Evolutionary conservation across 2,797 vertebrate genomes (phyloP).

Genomic region (Gephyroberyx darwinii): DNA sequence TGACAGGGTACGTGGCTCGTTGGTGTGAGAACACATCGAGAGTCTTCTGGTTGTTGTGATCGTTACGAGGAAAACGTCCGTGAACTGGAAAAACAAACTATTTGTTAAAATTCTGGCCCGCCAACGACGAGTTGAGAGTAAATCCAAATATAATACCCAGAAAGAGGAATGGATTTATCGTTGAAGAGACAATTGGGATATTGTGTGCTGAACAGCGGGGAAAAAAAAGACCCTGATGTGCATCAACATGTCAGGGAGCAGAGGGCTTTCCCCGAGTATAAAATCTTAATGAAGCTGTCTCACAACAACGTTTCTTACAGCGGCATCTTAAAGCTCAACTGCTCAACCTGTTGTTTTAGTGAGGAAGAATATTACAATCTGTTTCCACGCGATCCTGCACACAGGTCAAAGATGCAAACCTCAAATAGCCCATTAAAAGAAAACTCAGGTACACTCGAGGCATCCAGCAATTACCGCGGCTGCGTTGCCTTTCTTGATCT

Average conservation of each 20-base stretch:
- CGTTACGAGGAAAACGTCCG: neutral
- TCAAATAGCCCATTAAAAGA: constrained; percentile 10
- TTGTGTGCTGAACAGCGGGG: neutral
- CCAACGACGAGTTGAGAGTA: neutral
- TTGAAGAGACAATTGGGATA: neutral
- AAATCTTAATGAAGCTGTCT: constrained; percentile 10
- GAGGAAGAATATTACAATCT: neutral
- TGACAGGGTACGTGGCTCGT: too few species aligned
- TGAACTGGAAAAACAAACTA: neutral
- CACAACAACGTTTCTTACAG: neutral
- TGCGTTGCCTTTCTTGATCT: constrained; percentile 18
- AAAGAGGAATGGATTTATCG: constrained; percentile 7
- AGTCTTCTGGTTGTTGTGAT: neutral
- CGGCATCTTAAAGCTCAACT: neutral
- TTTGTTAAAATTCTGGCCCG: neutral
- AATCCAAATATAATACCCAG: constrained; percentile 3
- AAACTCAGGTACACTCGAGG: neutral
- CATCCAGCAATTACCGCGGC: constrained; percentile 25
- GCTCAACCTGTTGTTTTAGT: constrained; percentile 6
- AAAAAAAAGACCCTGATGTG: neutral
- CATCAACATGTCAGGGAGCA: constrained; percentile 10
- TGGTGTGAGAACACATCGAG: too few species aligned
- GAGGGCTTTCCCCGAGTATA: neutral
- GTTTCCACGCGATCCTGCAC: neutral
- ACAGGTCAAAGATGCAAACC: constrained; percentile 8